A percentile compares a stretch with the other conserved stretches of the same genome.
phyloP scores from a whole-genome alignment of 2,888 invertebrate genomes.

The Cephalotes varians region DNA sequence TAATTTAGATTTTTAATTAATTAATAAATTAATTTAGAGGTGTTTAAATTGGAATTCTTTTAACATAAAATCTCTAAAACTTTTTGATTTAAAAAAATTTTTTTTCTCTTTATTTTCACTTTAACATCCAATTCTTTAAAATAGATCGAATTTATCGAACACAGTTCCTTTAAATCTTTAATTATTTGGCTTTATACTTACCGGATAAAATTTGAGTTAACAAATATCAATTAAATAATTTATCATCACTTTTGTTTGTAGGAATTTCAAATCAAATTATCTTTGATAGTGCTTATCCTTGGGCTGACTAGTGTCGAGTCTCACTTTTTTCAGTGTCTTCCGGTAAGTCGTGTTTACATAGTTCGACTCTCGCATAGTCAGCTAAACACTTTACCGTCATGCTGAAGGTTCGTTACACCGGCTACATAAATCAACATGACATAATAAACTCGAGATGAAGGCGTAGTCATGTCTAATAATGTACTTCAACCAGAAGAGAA shows the following conservation, averaged over 20 bases:
- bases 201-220: constrained; percentile 20
- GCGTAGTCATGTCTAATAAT: constrained; percentile 27
- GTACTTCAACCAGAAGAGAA: constrained; percentile 10
- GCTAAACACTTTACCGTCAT: constrained; percentile 26
- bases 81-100: neutral
- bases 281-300: constrained; percentile 67
- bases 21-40: neutral
- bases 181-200: neutral
- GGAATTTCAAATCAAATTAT: constrained; percentile 78
- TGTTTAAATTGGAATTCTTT: neutral
- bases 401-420: constrained; percentile 35
- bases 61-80: neutral
- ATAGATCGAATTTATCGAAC: neutral
- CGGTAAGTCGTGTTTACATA: constrained; percentile 46
- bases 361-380: constrained; percentile 36
- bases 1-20: too few relatives aligned
- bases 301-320: constrained; percentile 32
- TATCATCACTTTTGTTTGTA: constrained; percentile 74
- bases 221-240: neutral
- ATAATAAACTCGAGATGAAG: constrained; percentile 45
- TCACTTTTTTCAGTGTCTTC: constrained; percentile 41
- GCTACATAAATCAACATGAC: constrained; percentile 42
- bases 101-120: neutral
- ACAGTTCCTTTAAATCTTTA: neutral
- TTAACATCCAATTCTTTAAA: constrained; percentile 8